Base-by-base conservation (phyloP, 2,113 vertebrate genomes). In the Megatriorchis doriae region DNA sequence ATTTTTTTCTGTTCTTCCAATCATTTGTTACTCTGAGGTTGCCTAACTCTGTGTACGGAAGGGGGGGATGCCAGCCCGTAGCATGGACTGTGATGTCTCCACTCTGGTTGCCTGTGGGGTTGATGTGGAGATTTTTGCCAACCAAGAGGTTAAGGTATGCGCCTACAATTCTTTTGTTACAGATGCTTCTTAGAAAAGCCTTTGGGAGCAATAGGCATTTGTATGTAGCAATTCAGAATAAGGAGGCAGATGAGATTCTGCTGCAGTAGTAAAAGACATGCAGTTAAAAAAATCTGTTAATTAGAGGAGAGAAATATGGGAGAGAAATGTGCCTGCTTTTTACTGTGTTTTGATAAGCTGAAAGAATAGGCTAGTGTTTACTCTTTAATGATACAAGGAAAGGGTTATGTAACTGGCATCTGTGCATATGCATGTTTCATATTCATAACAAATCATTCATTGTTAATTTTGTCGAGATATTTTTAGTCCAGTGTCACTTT, bases 31-130 rank as follows among this genome's bases (percentile, higher is more conserved):
- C 94, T 94, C 88, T 21, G 93, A 97, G 96, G 93, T 78, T 92
- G 77, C 95, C 91, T 84, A 94, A 96, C 88, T 97, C 94, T 66
- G 71, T 88, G 92, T 96, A 36, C 95, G 48, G 74, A 91, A 82
- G 95, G 82, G 88, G 97, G 98, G 97, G 95, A 99, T 99, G 99
- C 98, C 98, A 98, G 98, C 98, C 92, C 98, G 97, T 93, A 98
- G 97, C 97, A 98, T 98, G 98, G 98, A 99, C 98, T 98, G 98
- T 97, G 98, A 98, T 97, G 97, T 97, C 93, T 98, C 98, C 90
- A 98, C 98, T 93, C 98, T 99, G 98, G 98, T 99, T 90, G 98
- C 98, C 97, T 99, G 98, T 72, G 96, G 97, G 97, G 98, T 98
- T 91, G 98, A 99, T 65, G 97, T 98, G 81, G 98, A 99, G 97